phyloP scores from a whole-genome alignment of 2,888 invertebrate genomes.

The Ornithoptera priamus region DNA sequence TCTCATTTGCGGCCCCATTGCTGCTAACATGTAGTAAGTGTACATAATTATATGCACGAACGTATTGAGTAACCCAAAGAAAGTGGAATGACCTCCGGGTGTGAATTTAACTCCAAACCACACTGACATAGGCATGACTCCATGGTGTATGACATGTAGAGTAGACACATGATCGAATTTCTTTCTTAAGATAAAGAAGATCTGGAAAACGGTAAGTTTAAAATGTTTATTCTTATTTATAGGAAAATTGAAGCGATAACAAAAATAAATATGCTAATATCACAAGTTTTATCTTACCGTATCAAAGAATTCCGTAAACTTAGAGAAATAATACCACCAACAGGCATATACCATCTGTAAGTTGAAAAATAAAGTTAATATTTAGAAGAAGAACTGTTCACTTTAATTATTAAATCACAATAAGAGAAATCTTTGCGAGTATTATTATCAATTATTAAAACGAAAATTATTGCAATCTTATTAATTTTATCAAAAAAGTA shows the following conservation, averaged over 20 bases:
- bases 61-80: constrained; percentile 96
- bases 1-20: constrained; percentile 92
- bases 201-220: constrained; percentile 70
- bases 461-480: no score
- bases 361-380: constrained; percentile 29
- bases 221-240: neutral
- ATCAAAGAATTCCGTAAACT: constrained; percentile 97
- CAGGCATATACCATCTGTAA: constrained; percentile 95
- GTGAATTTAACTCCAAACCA: constrained; percentile 99
- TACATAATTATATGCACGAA: constrained; percentile 99
- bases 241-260: neutral
- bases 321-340: constrained; percentile 98
- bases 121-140: constrained; percentile 98
- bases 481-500: no score
- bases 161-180: constrained; percentile 96
- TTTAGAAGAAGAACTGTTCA: neutral
- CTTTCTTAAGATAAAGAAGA: constrained; percentile 97
- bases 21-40: constrained; percentile 93
- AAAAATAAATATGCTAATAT: neutral
- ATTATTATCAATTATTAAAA: no score
- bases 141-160: constrained; percentile 97
- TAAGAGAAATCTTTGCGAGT: no score
- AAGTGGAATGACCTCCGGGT: constrained; percentile 94
- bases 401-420: neutral
- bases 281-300: constrained; percentile 83